phyloP scores from a whole-genome alignment of 2,888 invertebrate species.

The Sarcophaga caerulescens region DNA sequence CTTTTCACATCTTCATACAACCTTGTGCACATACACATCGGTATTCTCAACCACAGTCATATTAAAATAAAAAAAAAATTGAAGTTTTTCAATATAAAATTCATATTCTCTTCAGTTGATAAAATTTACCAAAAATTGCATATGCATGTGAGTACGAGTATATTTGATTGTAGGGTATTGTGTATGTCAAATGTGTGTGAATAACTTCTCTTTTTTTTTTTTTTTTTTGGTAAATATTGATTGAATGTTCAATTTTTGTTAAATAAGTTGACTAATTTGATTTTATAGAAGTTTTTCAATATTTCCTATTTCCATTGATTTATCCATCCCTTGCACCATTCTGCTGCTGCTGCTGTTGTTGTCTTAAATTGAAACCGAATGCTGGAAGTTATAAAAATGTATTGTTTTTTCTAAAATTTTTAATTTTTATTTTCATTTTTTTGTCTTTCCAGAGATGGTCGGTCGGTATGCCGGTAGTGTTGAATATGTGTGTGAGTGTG shows the following conservation, averaged over 20 bases:
- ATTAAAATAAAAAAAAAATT: slow-evolving; percentile 1
- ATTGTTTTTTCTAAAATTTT: too few relatives aligned
- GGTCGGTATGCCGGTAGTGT: too few relatives aligned
- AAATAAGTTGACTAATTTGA: slow-evolving; percentile 52
- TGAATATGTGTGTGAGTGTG: background rate
- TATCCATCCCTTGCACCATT: too few relatives aligned
- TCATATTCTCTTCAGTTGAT: background rate
- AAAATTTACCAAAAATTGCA: background rate
- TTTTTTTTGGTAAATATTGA: slow-evolving; percentile 50
- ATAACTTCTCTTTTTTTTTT: background rate
- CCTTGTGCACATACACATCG: background rate
- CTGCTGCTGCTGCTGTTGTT: background rate
- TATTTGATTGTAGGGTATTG: background rate
- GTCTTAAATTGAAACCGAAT: background rate
- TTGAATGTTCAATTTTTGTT: slow-evolving; percentile 55
- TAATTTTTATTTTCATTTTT: too few relatives aligned
- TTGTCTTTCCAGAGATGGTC: too few relatives aligned
- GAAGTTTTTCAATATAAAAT: background rate
- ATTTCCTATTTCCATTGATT: background rate
- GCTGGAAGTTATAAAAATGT: too few relatives aligned
- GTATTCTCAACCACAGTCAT: background rate
- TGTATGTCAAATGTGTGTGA: background rate
- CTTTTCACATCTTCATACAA: background rate
- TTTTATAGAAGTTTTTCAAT: slow-evolving; percentile 39
- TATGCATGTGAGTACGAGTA: too few relatives aligned